These are phyloP conservation scores for Gymnodraco acuticeps DNA, from an alignment of 2,797 vertebrate genomes.

Conservation along the genomic window DNA sequence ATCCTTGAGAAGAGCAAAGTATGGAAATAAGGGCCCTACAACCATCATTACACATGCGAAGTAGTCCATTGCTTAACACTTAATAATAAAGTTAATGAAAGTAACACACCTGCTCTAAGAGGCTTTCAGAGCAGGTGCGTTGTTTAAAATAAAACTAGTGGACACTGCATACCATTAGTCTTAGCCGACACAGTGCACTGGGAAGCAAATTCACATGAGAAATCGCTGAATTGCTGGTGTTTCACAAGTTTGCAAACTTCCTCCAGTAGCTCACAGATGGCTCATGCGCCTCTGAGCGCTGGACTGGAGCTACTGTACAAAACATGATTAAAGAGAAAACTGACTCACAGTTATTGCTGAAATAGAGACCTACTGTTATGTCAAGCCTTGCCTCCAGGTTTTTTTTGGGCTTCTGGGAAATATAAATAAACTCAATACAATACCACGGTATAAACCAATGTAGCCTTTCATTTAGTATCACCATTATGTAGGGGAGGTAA, in stretches of 20 bases:
- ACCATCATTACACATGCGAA: background rate
- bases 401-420: constrained; percentile 44
- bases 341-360: constrained; percentile 53
- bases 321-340: constrained; percentile 43
- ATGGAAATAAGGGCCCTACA: background rate
- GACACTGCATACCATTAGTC: constrained; percentile 58
- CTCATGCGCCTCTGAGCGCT: constrained; percentile 50
- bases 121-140: constrained; percentile 20
- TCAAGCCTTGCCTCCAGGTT: constrained; percentile 30
- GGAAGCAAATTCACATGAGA: constrained; percentile 61
- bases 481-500: constrained; percentile 13
- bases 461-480: constrained; percentile 11
- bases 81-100: constrained; percentile 23
- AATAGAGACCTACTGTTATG: constrained; percentile 40
- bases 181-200: constrained; percentile 46
- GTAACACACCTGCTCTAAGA: constrained; percentile 58
- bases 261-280: constrained; percentile 59
- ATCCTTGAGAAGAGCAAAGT: background rate
- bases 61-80: background rate
- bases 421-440: constrained; percentile 47
- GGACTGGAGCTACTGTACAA: constrained; percentile 44
- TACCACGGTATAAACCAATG: constrained; percentile 24
- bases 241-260: constrained; percentile 56
- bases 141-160: constrained; percentile 69
- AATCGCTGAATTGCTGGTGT: constrained; percentile 56